Conservation (phyloP, 2,888 invertebrate species). For the Trichogramma dendrolimi region DNA sequence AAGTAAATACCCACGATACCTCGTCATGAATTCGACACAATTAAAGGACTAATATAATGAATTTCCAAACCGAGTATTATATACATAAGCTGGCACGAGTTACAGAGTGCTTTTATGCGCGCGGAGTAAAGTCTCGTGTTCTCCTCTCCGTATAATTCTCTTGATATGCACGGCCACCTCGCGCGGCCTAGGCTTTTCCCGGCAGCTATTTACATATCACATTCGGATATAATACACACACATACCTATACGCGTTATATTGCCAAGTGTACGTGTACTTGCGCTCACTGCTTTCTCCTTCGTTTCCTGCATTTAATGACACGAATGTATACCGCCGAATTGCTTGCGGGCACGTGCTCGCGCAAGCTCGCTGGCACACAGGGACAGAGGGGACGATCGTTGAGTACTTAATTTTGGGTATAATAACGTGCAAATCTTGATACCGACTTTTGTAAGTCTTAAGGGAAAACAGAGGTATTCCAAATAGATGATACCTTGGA, state of each 20-base stretch:
- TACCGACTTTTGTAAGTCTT: not conserved
- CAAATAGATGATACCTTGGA: too few species aligned
- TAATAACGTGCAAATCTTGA: conserved; percentile 28
- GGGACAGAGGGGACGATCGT: conserved; percentile 4
- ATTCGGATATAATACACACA: too few species aligned
- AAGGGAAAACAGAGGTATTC: too few species aligned
- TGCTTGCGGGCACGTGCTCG: conserved; percentile 21
- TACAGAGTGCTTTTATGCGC: not conserved
- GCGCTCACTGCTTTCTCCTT: not conserved
- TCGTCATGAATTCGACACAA: too few species aligned
- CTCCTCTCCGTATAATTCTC: not conserved
- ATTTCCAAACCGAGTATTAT: conserved; percentile 2
- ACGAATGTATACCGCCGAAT: conserved; percentile 28
- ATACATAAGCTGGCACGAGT: not conserved
- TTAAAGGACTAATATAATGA: not conserved
- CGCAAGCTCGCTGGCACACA: conserved; percentile 12
- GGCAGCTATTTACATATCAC: conserved; percentile 15
- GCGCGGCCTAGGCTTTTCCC: conserved; percentile 1
- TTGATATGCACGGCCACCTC: not conserved
- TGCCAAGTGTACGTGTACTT: not conserved
- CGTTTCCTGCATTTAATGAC: conserved; percentile 23
- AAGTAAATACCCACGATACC: too few species aligned
- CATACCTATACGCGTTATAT: too few species aligned
- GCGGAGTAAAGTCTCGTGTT: conserved; percentile 3
- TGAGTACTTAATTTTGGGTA: conserved; percentile 29